Conservation (phyloP, 2,888 invertebrate species). For the Eurois occulta region DNA sequence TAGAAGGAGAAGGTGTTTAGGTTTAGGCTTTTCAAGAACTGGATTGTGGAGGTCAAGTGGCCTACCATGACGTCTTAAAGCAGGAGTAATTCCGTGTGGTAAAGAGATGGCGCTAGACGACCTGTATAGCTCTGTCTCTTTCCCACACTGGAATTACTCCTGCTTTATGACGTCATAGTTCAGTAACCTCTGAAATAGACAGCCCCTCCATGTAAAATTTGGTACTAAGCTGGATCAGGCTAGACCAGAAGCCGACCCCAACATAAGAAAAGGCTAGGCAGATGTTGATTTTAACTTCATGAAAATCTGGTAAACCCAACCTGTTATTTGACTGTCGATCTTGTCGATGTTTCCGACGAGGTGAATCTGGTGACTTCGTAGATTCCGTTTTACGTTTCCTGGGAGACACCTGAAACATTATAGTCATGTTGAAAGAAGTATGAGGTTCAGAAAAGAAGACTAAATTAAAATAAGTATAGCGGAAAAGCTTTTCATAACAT, state of each 20-base stretch:
- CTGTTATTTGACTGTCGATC: conserved; percentile 41
- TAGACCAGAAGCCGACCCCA: neutral
- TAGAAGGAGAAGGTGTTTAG: no score
- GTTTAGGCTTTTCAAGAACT: neutral
- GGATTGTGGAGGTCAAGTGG: neutral
- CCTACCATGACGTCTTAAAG: no score
- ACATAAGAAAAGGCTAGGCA: neutral
- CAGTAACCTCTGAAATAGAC: no score
- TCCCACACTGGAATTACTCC: no score
- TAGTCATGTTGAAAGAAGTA: neutral
- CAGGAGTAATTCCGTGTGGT: no score
- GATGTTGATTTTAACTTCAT: neutral
- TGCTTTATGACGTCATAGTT: no score
- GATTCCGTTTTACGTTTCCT: conserved; percentile 50
- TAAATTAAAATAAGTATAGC: no score
- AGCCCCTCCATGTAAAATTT: neutral
- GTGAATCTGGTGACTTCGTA: conserved; percentile 40
- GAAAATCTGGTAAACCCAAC: conserved; percentile 21
- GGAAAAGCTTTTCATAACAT: no score
- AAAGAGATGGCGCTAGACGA: no score
- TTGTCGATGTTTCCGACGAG: conserved; percentile 43
- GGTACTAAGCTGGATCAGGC: neutral
- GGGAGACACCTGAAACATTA: conserved; percentile 45
- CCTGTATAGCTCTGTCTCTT: no score
- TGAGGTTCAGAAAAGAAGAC: neutral